A percentile compares a stretch with the other conserved stretches of the same genome.
These are phyloP conservation scores for Bufo gargarizans DNA, from an alignment of 2,113 vertebrate species.

Conservation along the genomic window DNA sequence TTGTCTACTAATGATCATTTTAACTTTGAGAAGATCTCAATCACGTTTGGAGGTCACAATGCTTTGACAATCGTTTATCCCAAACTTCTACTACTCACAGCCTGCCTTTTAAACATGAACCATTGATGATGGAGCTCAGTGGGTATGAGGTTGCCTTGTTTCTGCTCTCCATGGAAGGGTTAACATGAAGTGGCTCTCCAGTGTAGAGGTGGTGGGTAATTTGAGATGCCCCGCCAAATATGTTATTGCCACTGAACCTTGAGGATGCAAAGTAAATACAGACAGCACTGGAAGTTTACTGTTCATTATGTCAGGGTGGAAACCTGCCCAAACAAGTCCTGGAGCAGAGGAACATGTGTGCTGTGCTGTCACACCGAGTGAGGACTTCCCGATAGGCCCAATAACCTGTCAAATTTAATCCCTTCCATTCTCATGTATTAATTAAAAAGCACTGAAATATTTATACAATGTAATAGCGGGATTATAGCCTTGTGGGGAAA, in stretches of 20 bases:
- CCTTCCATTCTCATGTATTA: neutral
- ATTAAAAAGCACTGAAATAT: neutral
- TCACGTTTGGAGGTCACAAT: neutral
- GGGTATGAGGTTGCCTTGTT: neutral
- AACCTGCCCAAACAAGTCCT: constrained; percentile 23
- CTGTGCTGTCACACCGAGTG: neutral
- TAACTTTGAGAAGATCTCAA: neutral
- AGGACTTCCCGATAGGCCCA: neutral
- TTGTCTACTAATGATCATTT: neutral
- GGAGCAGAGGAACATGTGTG: neutral
- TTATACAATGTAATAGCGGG: neutral
- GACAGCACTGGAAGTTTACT: neutral
- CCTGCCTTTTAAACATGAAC: neutral
- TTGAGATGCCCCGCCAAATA: neutral
- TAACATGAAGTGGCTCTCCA: neutral
- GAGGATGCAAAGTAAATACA: constrained; percentile 25
- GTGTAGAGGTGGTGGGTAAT: neutral
- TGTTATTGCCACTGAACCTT: constrained; percentile 16
- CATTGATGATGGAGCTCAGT: neutral
- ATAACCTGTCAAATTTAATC: constrained; percentile 20
- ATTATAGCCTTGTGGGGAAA: neutral
- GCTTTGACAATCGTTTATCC: neutral
- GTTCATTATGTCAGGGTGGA: neutral
- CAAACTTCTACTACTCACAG: neutral
- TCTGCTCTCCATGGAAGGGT: neutral